Base-by-base conservation (phyloP, 2,113 vertebrate species). In the Neolamprologus tretocephalus region DNA sequence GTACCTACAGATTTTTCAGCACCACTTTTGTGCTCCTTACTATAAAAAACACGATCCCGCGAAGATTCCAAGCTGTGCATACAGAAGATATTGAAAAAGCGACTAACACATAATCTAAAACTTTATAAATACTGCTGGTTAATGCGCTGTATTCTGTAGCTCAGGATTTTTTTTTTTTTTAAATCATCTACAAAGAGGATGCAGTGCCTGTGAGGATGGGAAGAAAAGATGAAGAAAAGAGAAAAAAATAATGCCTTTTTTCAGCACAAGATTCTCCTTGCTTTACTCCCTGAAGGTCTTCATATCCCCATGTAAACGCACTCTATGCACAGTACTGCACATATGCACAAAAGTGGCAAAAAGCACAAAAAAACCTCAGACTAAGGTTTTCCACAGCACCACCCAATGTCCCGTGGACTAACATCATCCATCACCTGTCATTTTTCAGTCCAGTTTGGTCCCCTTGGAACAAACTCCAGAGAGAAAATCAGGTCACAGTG, bases 111-210 rank as follows among this genome's bases (percentile, higher is more conserved):
- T 58, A 58, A 53, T 28, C n/a, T 61, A 49, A 49, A 45, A 63
- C 54, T 58, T 78, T 12, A 83, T 85, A 89, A 91, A 92, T 85
- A 92, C 79, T 83, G 57, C 47, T 66, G 57, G 57, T 90, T 81
- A 89, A 53, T 37, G 31, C 40, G 33, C 68, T 63, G n/a, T 45
- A 23, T 19, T 80, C 19, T 57, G 9, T 16, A 33, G 57, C 63
- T 17, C 17, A 68, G 31, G 35, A 21, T 40, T 40, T 40, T 40
- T 12, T 21, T 21, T 21, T 21, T 21, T 42, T 53, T 28, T 10
- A 1, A 3, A 3, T 21, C 8, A 28, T 12, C 23, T 71, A 23
- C 16, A 81, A 37, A 87, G 66, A 75, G 31, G 28, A 84, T 9
- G 57, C 35, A 84, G 37, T 19, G 66, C 63, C 28, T 33, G 68